A percentile compares a stretch with the other conserved stretches of the same genome.
Conservation (phyloP, 1,140 invertebrate genomes). For the Mylabris phalerata region DNA sequence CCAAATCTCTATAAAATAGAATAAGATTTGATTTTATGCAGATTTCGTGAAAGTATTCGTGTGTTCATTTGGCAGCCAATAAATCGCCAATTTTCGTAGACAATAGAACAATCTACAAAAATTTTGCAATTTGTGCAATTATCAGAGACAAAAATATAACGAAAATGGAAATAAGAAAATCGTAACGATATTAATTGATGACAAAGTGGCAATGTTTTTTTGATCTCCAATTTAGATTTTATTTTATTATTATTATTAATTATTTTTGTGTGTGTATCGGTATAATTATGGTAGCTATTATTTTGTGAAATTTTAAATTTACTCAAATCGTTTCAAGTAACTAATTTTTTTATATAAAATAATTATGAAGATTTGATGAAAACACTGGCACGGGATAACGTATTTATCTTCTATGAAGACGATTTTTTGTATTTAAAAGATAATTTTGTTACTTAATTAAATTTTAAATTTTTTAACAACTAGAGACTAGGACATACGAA, state of each 20-base stretch:
- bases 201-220: slow-evolving; percentile 60
- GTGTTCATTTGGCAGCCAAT: slow-evolving; percentile 10
- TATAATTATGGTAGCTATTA: slow-evolving; percentile 40
- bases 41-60: neutral
- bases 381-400: slow-evolving; percentile 37
- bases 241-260: slow-evolving; percentile 41
- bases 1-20: too few species aligned
- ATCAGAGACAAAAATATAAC: neutral
- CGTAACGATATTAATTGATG: too few species aligned
- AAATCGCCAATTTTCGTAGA: too few species aligned
- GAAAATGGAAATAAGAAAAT: too few species aligned
- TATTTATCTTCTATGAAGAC: slow-evolving; percentile 56
- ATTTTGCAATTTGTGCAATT: neutral
- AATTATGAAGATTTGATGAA: slow-evolving; percentile 25
- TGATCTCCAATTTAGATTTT: slow-evolving; percentile 67
- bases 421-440: slow-evolving; percentile 26
- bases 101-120: too few species aligned
- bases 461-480: neutral
- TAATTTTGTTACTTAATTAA: slow-evolving; percentile 9
- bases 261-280: slow-evolving; percentile 29
- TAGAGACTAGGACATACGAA: slow-evolving; percentile 16
- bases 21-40: slow-evolving; percentile 6
- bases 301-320: slow-evolving; percentile 25
- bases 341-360: slow-evolving; percentile 46
- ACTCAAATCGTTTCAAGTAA: slow-evolving; percentile 40